These are phyloP conservation scores for Monopterus albus DNA, from an alignment of 2,113 vertebrate genomes.

Conservation along the genomic window DNA sequence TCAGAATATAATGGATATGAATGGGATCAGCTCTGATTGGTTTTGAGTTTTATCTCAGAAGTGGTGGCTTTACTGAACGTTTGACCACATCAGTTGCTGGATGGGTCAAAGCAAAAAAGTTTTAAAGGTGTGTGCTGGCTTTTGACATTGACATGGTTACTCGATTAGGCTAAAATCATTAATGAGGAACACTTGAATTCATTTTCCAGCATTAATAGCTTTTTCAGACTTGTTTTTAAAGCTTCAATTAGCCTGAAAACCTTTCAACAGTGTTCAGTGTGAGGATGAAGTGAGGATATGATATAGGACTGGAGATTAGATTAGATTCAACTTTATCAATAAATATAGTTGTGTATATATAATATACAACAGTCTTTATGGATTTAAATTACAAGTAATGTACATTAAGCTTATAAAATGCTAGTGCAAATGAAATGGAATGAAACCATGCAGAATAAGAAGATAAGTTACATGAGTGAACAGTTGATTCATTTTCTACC, in stretches of 20 bases:
- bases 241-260: background rate
- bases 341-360: too few species aligned
- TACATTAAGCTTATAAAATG: too few species aligned
- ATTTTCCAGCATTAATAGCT: background rate
- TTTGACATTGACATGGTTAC: background rate
- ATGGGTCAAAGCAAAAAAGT: slow-evolving; percentile 7
- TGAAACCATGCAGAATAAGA: too few species aligned
- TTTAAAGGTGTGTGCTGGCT: background rate
- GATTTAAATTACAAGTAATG: too few species aligned
- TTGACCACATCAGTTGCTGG: slow-evolving; percentile 25
- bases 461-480: too few species aligned
- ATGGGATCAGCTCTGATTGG: slow-evolving; percentile 62
- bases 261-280: background rate
- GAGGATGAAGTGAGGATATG: background rate
- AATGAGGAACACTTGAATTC: background rate
- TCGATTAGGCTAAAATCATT: background rate
- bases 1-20: slow-evolving; percentile 66
- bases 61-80: slow-evolving; percentile 37
- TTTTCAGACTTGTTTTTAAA: background rate
- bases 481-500: too few species aligned
- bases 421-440: too few species aligned
- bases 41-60: slow-evolving; percentile 63
- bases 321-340: too few species aligned
- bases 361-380: too few species aligned
- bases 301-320: too few species aligned